Conservation (phyloP, 2,797 vertebrate species). For the Amphiprion clarkii region DNA sequence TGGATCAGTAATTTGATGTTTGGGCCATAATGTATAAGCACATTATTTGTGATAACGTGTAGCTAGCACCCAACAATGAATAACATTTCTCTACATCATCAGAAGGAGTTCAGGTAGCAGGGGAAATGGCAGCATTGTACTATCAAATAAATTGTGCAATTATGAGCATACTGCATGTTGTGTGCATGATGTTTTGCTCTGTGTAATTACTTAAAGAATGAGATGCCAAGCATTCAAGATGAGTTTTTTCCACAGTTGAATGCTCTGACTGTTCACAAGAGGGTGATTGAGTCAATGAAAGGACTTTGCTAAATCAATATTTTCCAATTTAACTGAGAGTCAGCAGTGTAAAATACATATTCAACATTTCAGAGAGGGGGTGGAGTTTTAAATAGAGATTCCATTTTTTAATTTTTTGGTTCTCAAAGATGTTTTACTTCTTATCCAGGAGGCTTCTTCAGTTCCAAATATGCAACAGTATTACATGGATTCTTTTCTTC, state of each 20-base stretch:
- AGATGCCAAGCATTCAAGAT: neutral
- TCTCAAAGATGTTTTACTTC: too few species aligned
- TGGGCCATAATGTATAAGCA: neutral
- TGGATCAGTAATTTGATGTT: neutral
- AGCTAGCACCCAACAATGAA: neutral
- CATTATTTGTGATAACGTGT: neutral
- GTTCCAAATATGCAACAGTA: too few species aligned
- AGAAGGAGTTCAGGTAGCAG: neutral
- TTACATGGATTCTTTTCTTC: too few species aligned
- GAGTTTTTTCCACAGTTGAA: neutral
- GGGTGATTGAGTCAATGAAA: neutral
- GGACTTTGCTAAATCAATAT: slow-evolving; percentile 1
- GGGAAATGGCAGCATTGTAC: too few species aligned
- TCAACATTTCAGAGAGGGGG: neutral
- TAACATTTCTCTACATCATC: neutral
- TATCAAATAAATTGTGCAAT: too few species aligned
- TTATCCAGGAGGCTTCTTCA: too few species aligned
- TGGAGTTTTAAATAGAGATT: too few species aligned
- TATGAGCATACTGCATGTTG: neutral
- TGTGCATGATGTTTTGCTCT: neutral
- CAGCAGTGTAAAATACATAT: neutral
- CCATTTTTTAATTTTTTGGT: too few species aligned
- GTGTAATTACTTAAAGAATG: neutral
- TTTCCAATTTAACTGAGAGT: neutral
- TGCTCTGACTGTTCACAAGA: neutral